Conservation (phyloP, 2,797 vertebrate genomes). For the Pelodytes ibericus region DNA sequence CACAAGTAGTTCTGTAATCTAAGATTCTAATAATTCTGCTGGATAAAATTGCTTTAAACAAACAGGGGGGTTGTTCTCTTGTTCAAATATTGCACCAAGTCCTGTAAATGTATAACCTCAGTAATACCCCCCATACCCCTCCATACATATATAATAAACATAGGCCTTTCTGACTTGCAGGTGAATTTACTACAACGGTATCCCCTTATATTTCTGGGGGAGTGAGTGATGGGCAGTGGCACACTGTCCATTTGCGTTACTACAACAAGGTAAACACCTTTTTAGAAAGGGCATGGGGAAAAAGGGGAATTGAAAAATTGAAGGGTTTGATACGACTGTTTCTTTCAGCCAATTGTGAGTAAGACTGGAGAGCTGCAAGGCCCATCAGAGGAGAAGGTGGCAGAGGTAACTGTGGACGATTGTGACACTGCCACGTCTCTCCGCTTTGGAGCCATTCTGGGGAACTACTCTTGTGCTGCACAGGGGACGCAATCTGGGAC, state of each 20-base stretch:
- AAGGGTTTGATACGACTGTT: no score
- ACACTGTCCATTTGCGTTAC: constrained; percentile 86
- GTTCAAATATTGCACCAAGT: no score
- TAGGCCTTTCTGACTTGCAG: constrained; percentile 62
- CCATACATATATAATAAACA: not conserved
- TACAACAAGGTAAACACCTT: constrained; percentile 89
- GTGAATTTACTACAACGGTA: constrained; percentile 88
- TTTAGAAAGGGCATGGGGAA: no score
- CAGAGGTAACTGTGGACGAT: constrained; percentile 87
- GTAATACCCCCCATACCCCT: no score
- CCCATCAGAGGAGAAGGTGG: constrained; percentile 92
- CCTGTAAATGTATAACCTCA: no score
- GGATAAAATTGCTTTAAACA: no score
- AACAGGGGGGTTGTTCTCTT: no score
- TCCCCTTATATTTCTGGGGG: constrained; percentile 84
- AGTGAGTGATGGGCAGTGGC: constrained; percentile 93
- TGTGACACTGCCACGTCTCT: constrained; percentile 88
- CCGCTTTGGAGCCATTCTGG: constrained; percentile 81
- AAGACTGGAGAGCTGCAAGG: constrained; percentile 87
- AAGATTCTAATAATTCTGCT: no score
- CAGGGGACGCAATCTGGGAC: constrained; percentile 91
- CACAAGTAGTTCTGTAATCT: no score
- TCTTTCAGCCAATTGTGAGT: constrained; percentile 81
- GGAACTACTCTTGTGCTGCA: constrained; percentile 91
- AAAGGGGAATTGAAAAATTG: no score